Base-by-base conservation (phyloP, 2,113 vertebrate species). In the Boleophthalmus pectinirostris region DNA sequence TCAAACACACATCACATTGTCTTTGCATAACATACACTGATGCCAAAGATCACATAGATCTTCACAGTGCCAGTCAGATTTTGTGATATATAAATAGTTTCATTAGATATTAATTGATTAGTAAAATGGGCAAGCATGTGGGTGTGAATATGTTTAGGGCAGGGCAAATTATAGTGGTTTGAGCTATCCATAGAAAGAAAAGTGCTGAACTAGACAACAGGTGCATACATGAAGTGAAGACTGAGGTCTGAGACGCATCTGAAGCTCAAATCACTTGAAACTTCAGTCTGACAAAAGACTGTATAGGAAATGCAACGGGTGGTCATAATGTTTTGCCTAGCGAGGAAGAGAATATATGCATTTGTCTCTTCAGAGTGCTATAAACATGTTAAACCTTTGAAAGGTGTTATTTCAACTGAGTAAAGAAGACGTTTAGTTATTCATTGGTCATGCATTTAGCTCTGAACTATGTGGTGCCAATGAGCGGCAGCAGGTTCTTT, bases 401-500 rank as follows among this genome's bases (percentile, higher is more conserved):
- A 23, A 56, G 54, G 9, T 21, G 33, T 33, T 33, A 18, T 8
- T 33, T 33, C 25, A 33, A 13, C 5, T 33, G 7, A 18, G 6
- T 43, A 5, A 33, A 61, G 12, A 60, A 67, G 63, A 14, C 64
- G 56, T 78, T 20, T 57, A 57, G 23, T 10, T 73, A 66, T 70
- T 69, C 70, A 20, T 0, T 63, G 53, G 24, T 56, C 66, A 73
- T 69, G 64, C 68, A 67, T 80, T 64, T 64, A 64, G 77, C n/a
- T 14, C 51, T 53, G 63, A 72, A 75, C 78, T 47, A 63, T 76
- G 64, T 57, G 72, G 76, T 80, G 70, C 66, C 80, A 35, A 35
- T 79, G 69, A 70, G 78, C 83, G 45, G 60, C 77, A 82, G 87
- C 80, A 74, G 80, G 74, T 73, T 69, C 63, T 88, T 74, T 79